Evolutionary conservation across 2,888 invertebrate genomes (phyloP).

Genomic region (Plemyria rubiginata): DNA sequence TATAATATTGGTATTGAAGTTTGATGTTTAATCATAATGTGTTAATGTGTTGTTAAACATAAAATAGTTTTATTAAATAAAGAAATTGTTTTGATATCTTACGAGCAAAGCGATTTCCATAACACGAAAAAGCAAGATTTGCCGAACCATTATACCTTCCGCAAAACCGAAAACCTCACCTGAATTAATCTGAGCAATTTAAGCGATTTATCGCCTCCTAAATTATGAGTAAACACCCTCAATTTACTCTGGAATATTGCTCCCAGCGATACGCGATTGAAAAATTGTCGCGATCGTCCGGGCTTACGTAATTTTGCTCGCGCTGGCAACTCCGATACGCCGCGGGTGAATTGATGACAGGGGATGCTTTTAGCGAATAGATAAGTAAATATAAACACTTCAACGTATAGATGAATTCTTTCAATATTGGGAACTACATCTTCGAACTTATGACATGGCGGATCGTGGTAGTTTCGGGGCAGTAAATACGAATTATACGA

Average conservation of each 20-base stretch:
- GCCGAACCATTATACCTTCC: conserved; percentile 8
- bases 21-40: too few species aligned
- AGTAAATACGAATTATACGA: too few species aligned
- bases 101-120: neutral
- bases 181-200: conserved; percentile 32
- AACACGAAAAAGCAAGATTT: conserved; percentile 2
- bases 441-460: too few species aligned
- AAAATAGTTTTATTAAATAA: too few species aligned
- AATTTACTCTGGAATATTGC: conserved; percentile 66
- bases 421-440: neutral
- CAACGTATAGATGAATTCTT: neutral
- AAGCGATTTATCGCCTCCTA: conserved; percentile 53
- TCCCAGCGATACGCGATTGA: conserved; percentile 72
- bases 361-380: conserved; percentile 39
- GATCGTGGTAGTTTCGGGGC: too few species aligned
- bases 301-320: conserved; percentile 72
- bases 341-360: conserved; percentile 43
- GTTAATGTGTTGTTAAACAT: too few species aligned
- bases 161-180: conserved; percentile 25
- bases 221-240: conserved; percentile 69
- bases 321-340: conserved; percentile 53
- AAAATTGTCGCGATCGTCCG: conserved; percentile 70
- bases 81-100: neutral
- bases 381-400: neutral
- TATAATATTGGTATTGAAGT: too few species aligned